Percentiles rank a stretch among this genome's conserved stretches.
phyloP scores from a whole-genome alignment of 2,113 vertebrate species.

The Eclectus roratus region DNA sequence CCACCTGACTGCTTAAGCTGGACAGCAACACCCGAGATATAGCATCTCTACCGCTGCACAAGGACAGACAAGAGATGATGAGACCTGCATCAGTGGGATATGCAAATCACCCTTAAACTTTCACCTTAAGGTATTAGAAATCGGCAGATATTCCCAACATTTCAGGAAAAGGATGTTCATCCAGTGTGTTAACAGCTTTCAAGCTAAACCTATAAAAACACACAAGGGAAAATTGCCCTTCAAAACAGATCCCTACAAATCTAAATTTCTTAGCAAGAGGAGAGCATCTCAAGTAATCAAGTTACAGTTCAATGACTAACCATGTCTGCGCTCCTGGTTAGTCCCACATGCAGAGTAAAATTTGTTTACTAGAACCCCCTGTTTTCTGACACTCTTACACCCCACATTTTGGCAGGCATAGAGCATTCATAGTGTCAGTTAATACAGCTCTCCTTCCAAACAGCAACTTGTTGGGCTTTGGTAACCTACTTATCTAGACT shows the following conservation, averaged over 20 bases:
- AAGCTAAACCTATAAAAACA: neutral
- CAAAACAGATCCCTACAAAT: neutral
- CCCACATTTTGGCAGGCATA: neutral
- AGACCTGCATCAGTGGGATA: neutral
- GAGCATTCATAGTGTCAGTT: neutral
- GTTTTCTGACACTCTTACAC: neutral
- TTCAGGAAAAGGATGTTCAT: neutral
- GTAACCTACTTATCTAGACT: neutral
- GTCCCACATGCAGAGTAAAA: neutral
- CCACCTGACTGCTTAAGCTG: accelerated
- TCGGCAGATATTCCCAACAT: neutral
- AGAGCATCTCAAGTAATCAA: neutral
- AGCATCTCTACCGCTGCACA: accelerated
- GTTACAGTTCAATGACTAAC: neutral
- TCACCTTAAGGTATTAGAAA: neutral
- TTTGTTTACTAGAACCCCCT: neutral
- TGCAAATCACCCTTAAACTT: neutral
- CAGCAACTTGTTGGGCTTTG: accelerated
- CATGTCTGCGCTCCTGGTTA: neutral
- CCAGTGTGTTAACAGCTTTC: neutral
- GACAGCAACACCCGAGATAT: neutral
- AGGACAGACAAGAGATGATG: accelerated
- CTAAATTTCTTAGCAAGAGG: neutral
- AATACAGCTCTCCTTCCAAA: neutral
- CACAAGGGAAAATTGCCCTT: neutral